These are phyloP conservation scores for Musca vetustissima DNA, from an alignment of 1,140 invertebrate genomes.

Conservation along the genomic window DNA sequence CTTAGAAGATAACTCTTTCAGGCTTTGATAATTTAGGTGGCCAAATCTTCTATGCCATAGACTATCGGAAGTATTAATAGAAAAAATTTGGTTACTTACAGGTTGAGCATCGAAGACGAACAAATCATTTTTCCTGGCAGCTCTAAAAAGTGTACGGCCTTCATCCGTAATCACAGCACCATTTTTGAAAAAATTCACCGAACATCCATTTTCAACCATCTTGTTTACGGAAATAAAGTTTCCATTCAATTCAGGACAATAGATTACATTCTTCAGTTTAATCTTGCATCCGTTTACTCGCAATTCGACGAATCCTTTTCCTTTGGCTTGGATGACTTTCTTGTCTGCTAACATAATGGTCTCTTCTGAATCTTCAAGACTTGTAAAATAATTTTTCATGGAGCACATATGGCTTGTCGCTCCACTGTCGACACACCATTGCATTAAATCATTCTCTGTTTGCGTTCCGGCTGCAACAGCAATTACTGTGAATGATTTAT, in stretches of 20 bases:
- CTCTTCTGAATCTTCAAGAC: background rate
- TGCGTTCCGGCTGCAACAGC: too few relatives aligned
- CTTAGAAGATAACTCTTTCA: slow-evolving; percentile 34
- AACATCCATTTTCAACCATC: slow-evolving; percentile 30
- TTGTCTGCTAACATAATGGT: slow-evolving; percentile 1
- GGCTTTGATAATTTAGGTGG: slow-evolving; percentile 37
- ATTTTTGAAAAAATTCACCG: background rate
- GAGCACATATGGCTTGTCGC: too few relatives aligned
- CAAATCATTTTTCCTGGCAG: too few relatives aligned
- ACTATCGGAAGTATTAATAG: background rate
- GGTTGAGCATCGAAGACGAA: background rate
- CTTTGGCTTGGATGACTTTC: background rate
- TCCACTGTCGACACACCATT: too few relatives aligned
- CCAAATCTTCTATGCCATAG: slow-evolving; percentile 37
- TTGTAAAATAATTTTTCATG: background rate
- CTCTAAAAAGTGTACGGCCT: too few relatives aligned
- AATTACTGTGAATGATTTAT: too few relatives aligned
- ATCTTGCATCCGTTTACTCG: background rate
- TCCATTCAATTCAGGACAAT: slow-evolving; percentile 34
- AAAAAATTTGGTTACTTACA: background rate
- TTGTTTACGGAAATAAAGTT: slow-evolving; percentile 37
- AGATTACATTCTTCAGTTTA: slow-evolving; percentile 30
- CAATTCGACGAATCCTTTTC: slow-evolving; percentile 1
- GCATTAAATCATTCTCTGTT: too few relatives aligned
- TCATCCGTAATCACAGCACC: too few relatives aligned